Base-by-base conservation (phyloP, 2,797 vertebrate genomes). In the Notoglanidium macrostoma region DNA sequence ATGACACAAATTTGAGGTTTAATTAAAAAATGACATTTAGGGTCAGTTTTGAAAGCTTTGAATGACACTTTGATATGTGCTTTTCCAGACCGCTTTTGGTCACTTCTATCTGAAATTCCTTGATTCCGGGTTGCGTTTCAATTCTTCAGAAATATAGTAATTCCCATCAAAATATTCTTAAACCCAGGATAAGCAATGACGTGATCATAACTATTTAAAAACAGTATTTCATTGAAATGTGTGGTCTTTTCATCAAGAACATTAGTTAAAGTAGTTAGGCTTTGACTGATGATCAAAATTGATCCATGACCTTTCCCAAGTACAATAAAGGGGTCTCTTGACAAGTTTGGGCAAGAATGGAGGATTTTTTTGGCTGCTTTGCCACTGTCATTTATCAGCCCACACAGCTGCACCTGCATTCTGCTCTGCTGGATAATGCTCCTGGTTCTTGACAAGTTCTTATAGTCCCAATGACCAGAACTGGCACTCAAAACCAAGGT, bases 351-450 rank as follows among this genome's bases (percentile, higher is more conserved):
- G 23, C 40, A 59, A 29, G 32, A 86, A 65, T 46, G 70, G 11
- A 59, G 17, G 55, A 73, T 88, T 86, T 86, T 57, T 4, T 78
- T 26, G 59, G 68, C 49, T 85, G 26, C 26, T 86, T 82, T 32
- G 76, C 17, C 32, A 23, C 46, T 86, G 35, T 26, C 5, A 57
- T 87, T 72, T 86, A 86, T 88, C 63, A 88, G 23, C 44, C 61
- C 72, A 73, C 80, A 57, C 19, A 72, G 61, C 44, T 19, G 15
- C 80, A 17, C 59, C 81, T 72, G 82, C 79, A 87, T 35, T 51
- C n/a, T 76, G 51, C 73, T 57, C 83, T 76, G 61, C 11, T 87
- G 86, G 35, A 59, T 87, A 57, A 83, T 83, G 54, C 67, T 63
- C 76, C 44, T 82, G 67, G 26, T 44, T 72, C 29, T 57, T 80